Conservation (phyloP, 2,888 invertebrate species). For the Hypomecis atomaria region DNA sequence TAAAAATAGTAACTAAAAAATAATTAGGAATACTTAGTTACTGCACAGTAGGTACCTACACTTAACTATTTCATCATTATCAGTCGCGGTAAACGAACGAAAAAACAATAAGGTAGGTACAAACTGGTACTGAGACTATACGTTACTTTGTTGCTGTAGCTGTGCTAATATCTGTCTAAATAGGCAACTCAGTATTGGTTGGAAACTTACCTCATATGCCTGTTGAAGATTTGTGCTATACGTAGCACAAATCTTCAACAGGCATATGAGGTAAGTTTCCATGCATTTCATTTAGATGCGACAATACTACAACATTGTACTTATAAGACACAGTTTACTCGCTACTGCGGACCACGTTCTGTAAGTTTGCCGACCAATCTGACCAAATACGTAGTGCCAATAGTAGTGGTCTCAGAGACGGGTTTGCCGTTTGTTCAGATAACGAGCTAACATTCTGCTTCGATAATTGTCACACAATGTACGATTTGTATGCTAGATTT, state of each 20-base stretch:
- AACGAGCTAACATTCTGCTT: slow-evolving; percentile 55
- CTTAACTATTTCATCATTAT: no score
- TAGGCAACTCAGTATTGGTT: no score
- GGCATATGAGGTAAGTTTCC: neutral
- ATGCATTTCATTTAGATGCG: no score
- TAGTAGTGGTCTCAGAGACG: slow-evolving; percentile 48
- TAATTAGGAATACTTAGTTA: no score
- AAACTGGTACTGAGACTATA: neutral
- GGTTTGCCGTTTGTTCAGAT: slow-evolving; percentile 59
- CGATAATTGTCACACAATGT: slow-evolving; percentile 61
- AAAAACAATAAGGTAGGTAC: no score
- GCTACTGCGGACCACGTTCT: neutral
- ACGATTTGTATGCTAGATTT: slow-evolving; percentile 53
- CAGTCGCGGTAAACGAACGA: no score
- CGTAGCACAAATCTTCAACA: neutral
- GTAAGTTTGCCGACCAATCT: slow-evolving; percentile 9
- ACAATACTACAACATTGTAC: slow-evolving; percentile 7
- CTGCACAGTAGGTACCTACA: no score
- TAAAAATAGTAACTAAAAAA: no score
- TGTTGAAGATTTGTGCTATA: neutral
- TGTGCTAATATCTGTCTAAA: no score
- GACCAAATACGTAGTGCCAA: slow-evolving; percentile 28
- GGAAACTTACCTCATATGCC: neutral
- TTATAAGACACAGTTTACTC: slow-evolving; percentile 16
- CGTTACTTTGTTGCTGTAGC: neutral